phyloP scores from a whole-genome alignment of 2,888 invertebrate genomes.

The Agrochola circellaris region DNA sequence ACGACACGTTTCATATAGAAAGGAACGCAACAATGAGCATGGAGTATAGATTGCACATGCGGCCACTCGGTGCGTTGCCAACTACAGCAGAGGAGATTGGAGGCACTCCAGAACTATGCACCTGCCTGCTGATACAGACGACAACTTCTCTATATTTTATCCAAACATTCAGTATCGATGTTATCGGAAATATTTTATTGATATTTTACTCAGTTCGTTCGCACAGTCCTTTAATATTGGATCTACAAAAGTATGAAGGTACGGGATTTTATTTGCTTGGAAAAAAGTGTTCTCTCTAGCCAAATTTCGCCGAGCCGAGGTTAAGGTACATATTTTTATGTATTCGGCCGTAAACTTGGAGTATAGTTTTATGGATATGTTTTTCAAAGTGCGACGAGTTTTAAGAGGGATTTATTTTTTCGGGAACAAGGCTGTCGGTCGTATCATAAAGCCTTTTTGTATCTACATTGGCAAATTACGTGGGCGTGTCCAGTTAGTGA shows the following conservation, averaged over 20 bases:
- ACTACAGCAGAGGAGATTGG: constrained; percentile 82
- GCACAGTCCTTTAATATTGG: constrained; percentile 56
- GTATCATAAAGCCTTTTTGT: constrained; percentile 65
- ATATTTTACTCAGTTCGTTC: constrained; percentile 36
- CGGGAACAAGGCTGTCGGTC: constrained; percentile 66
- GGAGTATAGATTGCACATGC: constrained; percentile 84
- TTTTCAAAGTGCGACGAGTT: constrained; percentile 77
- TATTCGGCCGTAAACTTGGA: constrained; percentile 77
- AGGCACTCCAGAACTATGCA: constrained; percentile 75
- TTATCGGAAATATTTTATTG: constrained; percentile 39
- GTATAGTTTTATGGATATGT: constrained; percentile 81
- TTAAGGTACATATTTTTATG: constrained; percentile 77
- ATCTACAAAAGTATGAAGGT: constrained; percentile 64
- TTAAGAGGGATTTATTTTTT: constrained; percentile 74
- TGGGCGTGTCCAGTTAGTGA: constrained; percentile 76
- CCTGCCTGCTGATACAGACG: constrained; percentile 63
- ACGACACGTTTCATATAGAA: constrained; percentile 81
- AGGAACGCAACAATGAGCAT: constrained; percentile 80
- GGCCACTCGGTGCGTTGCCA: constrained; percentile 80
- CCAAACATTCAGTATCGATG: constrained; percentile 44
- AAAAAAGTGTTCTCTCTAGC: constrained; percentile 67
- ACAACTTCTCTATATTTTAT: constrained; percentile 23
- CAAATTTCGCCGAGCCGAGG: constrained; percentile 73
- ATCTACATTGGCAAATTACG: constrained; percentile 62
- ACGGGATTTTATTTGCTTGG: constrained; percentile 72